Evolutionary conservation across 2,888 invertebrate genomes (phyloP), one percentile per base, ranked within the genome.

Genomic region (Drosophila affinis): DNA sequence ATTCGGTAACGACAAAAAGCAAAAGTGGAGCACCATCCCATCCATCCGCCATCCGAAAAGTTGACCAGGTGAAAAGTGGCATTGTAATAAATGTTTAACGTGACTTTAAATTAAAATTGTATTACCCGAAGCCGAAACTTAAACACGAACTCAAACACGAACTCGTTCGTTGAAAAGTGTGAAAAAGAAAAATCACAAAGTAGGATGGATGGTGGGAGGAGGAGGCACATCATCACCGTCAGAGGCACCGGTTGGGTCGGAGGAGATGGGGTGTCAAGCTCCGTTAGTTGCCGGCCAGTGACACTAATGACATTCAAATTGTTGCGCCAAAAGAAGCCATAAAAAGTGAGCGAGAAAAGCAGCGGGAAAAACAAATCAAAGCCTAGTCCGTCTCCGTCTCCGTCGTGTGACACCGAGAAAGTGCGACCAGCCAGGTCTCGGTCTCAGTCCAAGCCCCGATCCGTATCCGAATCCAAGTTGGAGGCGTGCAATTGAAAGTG

Each of bases 251-350:
- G 55, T 21, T 27, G 46, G 46, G 44, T 57, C 47, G 32, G 63
- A 53, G 48, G 58, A 55, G 48, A 45, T 57, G 67, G 39, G 39
- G 70, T 75, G 77, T 75, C 72, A 72, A 72, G 88, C 82, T 70
- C 82, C 82, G 86, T 81, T 81, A 82, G 77, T 59, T 61, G 69
- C 73, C 74, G 72, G 67, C 73, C 87, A 68, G 77, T 81, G 84
- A 86, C 87, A 75, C 87, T 87, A 87, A 87, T 88, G 87, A 81
- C 88, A 81, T 81, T 87, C 78, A 79, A 86, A 88, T 81, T 88
- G 84, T 78, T 79, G 81, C 85, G 84, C 84, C 72, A 74, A 80
- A 84, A 81, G 87, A 84, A 84, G 85, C 85, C 81, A 76, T 79
- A 85, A 67, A 84, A 71, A 55, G 39, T 49, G 67, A 70, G 49